These are phyloP conservation scores for Melangyna quadrimaculata DNA, from an alignment of 2,888 invertebrate species.

Conservation along the genomic window DNA sequence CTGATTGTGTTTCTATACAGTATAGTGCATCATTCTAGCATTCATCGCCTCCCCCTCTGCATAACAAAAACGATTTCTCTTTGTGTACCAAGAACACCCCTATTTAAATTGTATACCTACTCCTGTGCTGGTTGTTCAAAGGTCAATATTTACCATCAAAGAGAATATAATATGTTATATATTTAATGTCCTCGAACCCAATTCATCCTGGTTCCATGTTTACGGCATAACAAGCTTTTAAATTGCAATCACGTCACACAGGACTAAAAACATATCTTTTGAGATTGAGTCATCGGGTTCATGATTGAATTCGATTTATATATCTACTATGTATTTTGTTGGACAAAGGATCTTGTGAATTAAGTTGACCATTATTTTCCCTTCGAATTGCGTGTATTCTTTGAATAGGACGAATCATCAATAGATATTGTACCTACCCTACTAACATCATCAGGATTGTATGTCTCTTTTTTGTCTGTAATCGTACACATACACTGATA, in stretches of 20 bases:
- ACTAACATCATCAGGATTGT: background rate
- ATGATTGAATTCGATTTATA: conserved; percentile 61
- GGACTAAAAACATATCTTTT: conserved; percentile 14
- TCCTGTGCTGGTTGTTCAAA: conserved; percentile 9
- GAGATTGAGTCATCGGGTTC: conserved; percentile 47
- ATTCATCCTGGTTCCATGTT: conserved; percentile 21
- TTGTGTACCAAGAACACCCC: background rate
- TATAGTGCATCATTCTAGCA: background rate
- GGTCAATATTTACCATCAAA: conserved; percentile 52
- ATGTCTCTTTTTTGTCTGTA: conserved; percentile 31
- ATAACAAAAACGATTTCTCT: background rate
- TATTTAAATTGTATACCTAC: background rate
- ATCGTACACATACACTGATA: background rate
- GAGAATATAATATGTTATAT: conserved; percentile 39
- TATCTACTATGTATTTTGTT: conserved; percentile 22
- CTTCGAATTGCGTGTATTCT: conserved; percentile 27
- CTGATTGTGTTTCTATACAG: background rate
- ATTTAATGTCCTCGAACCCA: conserved; percentile 46
- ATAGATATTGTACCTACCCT: conserved; percentile 4
- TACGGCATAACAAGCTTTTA: conserved; percentile 60
- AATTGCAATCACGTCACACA: conserved; percentile 65
- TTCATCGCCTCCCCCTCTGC: no score
- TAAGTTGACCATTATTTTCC: conserved; percentile 27
- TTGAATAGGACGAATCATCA: conserved; percentile 24
- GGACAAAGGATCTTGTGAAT: conserved; percentile 18